Percentiles rank a stretch among this genome's conserved stretches.
Conservation (phyloP, 1,140 invertebrate species). For the Drosophila kanapiae region DNA sequence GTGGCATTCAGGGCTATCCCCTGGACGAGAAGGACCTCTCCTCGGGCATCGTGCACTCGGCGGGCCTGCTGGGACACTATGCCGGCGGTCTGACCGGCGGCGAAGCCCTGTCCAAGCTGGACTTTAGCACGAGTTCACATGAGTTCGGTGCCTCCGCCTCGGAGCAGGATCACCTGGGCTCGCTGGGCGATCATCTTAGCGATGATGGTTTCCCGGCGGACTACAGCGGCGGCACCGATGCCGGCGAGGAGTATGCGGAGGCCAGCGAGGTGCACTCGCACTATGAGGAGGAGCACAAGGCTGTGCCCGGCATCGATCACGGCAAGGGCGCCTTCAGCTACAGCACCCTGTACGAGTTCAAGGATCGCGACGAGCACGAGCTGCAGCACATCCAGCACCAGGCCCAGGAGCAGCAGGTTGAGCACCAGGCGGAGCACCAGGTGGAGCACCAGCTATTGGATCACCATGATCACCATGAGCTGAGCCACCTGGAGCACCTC, state of each 20-base stretch:
- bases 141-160: conserved; percentile 13
- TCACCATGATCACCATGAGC: conserved; percentile 26
- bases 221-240: conserved; percentile 57
- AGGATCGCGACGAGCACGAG: conserved; percentile 70
- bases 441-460: conserved; percentile 32
- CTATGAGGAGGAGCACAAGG: conserved; percentile 57
- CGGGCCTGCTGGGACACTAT: conserved; percentile 66
- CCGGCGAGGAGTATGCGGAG: conserved; percentile 67
- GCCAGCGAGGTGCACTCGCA: conserved; percentile 64
- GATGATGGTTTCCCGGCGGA: conserved; percentile 68
- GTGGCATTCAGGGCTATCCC: conserved; percentile 31
- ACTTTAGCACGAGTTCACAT: conserved; percentile 35
- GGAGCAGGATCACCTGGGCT: conserved; percentile 49
- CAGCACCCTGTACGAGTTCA: conserved; percentile 79
- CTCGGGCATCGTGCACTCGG: conserved; percentile 47
- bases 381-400: conserved; percentile 62
- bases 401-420: conserved; percentile 53
- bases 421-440: conserved; percentile 59
- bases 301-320: conserved; percentile 78
- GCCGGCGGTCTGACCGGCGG: conserved; percentile 65
- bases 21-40: conserved; percentile 44
- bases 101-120: conserved; percentile 60
- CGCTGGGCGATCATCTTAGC: conserved; percentile 65
- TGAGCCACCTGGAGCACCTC: conserved; percentile 34
- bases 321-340: conserved; percentile 82